These are phyloP conservation scores for Mastomys natalensis DNA, from an alignment of 2,113 vertebrate species.

Conservation along the genomic window DNA sequence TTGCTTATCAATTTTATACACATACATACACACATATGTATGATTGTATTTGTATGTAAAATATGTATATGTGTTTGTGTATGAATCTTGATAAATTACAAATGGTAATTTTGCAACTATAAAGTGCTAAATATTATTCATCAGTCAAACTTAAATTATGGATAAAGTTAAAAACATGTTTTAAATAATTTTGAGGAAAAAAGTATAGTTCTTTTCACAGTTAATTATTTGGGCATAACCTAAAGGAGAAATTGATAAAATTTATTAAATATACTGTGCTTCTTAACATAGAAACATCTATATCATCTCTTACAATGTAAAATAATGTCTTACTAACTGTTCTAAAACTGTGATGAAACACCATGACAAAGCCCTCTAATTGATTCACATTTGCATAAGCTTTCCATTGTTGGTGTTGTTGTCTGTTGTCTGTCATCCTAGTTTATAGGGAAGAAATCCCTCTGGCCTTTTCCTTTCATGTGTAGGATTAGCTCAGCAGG, in stretches of 20 bases:
- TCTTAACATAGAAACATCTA: background rate
- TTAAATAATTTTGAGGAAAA: constrained; percentile 30
- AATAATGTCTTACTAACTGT: background rate
- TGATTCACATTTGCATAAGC: background rate
- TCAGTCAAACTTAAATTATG: background rate
- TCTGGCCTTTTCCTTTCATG: background rate
- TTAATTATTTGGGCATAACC: background rate
- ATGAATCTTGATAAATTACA: background rate
- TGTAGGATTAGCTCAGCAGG: background rate
- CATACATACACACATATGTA: background rate
- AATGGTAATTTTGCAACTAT: background rate
- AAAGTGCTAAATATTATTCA: background rate
- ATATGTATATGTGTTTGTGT: background rate
- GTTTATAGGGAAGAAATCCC: background rate
- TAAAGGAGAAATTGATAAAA: background rate
- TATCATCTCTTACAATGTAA: background rate
- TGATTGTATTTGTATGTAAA: background rate
- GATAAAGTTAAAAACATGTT: background rate
- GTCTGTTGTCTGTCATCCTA: background rate
- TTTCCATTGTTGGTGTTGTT: background rate
- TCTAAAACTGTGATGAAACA: background rate
- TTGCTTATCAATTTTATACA: background rate
- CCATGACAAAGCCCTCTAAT: background rate
- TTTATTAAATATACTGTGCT: background rate
- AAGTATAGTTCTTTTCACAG: background rate